Conservation (phyloP, 1,140 invertebrate genomes). For the Patella vulgata region DNA sequence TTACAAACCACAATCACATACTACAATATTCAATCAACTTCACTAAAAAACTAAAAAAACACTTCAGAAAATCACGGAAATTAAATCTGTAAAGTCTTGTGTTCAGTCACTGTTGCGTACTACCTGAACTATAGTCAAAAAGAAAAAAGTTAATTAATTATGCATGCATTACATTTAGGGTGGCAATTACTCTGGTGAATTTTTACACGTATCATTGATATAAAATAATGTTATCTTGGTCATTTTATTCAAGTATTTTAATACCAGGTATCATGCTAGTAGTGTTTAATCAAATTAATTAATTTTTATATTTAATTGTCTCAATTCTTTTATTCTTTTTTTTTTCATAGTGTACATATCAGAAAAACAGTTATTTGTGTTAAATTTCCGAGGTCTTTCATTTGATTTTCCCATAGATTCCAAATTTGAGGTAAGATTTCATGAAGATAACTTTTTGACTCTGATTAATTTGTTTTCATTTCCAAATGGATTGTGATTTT, state of each 20-base stretch:
- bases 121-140: not conserved
- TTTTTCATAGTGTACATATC: conserved; percentile 82
- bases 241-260: too few species aligned
- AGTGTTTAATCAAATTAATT: too few species aligned
- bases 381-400: conserved; percentile 94
- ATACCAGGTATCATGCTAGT: too few species aligned
- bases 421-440: conserved; percentile 80
- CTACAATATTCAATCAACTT: too few species aligned
- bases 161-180: not conserved
- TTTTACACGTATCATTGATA: too few species aligned
- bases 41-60: too few species aligned
- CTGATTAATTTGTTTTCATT: too few species aligned
- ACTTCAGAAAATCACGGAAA: too few species aligned
- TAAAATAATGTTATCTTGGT: too few species aligned
- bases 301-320: too few species aligned
- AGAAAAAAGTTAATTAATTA: not conserved
- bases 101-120: not conserved
- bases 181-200: not conserved
- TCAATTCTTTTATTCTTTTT: not conserved
- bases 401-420: conserved; percentile 97
- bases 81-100: conserved; percentile 8
- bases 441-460: too few species aligned
- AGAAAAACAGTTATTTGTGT: conserved; percentile 90
- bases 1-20: too few species aligned
- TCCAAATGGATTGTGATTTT: conserved; percentile 4